Base-by-base conservation (phyloP, 2,113 vertebrate genomes). In the Microcebus lehilahytsara region DNA sequence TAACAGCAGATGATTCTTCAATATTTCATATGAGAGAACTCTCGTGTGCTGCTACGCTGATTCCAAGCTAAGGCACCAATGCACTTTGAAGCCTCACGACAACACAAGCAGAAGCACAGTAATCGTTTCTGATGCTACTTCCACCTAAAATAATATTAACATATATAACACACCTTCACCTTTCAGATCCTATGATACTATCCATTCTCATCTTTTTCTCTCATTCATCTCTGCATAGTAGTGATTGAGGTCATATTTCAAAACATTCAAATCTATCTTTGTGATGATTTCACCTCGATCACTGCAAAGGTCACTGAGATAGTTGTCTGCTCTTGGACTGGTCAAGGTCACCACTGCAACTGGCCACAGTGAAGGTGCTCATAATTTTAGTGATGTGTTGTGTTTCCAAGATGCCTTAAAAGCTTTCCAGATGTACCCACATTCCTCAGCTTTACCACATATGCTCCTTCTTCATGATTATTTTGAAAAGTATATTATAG, bases 381-480 rank as follows among this genome's bases (percentile, higher is more conserved):
- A 83, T 16, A 93, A 97, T 97, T 93, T 86, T 89, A 92, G 78
- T 93, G 89, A 98, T 85, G 77, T 62, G 19, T 81, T 98, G 86
- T 86, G 81, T 85, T 96, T 94, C 89, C 96, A 95, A 98, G 97
- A 98, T 92, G 94, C 58, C 81, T 96, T 95, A 97, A 98, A 96
- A 67, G 85, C 79, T 96, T 98, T 98, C 98, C 97, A 98, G 97
- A 98, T 94, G 93, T 96, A 97, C 97, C 95, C 91, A 93, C 86
- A 93, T 96, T 96, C 95, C 64, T 97, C 53, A 83, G 77, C 79
- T 87, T 96, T 93, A 69, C 64, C 86, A 74, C 93, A 94, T 88
- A 95, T 92, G 97, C 86, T 95, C 86, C 80, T 78, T 85, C 80
- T 78, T 85, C 93, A 37, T 84, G 96, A 96, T 95, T 97, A 94